Percentiles rank a stretch among this genome's conserved stretches.
phyloP scores from a whole-genome alignment of 2,797 vertebrate genomes.

The Petrocephalus schoutedeni region DNA sequence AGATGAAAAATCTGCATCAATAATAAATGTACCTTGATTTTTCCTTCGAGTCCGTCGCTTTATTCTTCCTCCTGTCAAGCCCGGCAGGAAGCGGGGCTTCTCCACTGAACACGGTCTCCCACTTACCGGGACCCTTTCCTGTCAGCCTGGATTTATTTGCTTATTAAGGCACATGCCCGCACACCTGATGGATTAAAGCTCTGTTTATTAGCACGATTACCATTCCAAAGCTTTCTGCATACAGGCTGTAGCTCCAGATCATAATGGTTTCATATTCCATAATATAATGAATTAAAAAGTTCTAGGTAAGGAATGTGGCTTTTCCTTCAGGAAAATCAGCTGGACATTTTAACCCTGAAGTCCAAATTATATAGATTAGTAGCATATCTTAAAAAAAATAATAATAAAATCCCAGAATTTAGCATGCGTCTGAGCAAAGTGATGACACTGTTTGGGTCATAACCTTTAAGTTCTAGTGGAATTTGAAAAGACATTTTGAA shows the following conservation, averaged over 20 bases:
- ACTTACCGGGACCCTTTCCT: not conserved
- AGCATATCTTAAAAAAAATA: not conserved
- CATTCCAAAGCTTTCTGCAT: not conserved
- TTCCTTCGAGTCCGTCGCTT: constrained; percentile 44
- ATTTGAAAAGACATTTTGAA: not conserved
- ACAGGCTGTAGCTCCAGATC: not conserved
- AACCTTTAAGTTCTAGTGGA: not conserved
- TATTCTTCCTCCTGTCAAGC: constrained; percentile 38
- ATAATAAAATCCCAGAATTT: not conserved
- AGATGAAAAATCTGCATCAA: constrained; percentile 69
- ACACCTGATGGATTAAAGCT: not conserved
- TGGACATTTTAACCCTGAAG: not conserved
- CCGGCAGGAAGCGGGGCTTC: not conserved
- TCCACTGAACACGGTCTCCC: not conserved
- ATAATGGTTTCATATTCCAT: not conserved
- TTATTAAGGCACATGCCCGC: not conserved
- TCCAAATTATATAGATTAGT: not conserved
- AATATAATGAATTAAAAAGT: not conserved
- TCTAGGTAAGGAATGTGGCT: no score
- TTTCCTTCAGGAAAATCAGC: not conserved
- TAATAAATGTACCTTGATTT: constrained; percentile 89
- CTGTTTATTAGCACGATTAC: not conserved
- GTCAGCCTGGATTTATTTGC: not conserved
- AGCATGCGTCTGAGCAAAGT: not conserved
- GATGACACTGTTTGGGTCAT: not conserved